phyloP scores from a whole-genome alignment of 2,113 vertebrate species.

The Dendrocopos noguchii region DNA sequence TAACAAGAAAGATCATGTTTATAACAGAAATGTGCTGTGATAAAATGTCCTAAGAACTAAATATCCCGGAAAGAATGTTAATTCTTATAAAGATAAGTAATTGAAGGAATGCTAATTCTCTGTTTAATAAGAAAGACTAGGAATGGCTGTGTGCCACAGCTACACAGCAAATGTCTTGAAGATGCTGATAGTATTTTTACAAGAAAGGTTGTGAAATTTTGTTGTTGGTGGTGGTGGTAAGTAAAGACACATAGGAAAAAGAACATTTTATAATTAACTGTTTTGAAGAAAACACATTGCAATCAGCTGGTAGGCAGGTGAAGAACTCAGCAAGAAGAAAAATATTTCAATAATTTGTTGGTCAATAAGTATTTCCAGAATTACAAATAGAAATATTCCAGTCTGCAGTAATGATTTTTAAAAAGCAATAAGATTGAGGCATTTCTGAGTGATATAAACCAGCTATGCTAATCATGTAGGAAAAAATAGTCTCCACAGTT shows the following conservation, averaged over 20 bases:
- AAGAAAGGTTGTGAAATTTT: neutral
- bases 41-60: slow-evolving; percentile 64
- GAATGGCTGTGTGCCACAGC: slow-evolving; percentile 28
- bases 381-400: neutral
- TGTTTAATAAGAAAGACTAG: slow-evolving; percentile 49
- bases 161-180: neutral
- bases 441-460: neutral
- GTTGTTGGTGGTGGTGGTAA: neutral
- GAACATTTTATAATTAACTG: neutral
- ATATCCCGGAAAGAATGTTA: slow-evolving; percentile 77
- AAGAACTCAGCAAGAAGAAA: neutral
- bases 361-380: neutral
- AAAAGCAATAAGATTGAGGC: neutral
- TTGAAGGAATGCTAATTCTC: slow-evolving; percentile 67
- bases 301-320: neutral
- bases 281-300: neutral
- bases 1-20: slow-evolving; percentile 72
- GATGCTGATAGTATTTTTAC: neutral
- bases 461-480: neutral
- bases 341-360: neutral
- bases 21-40: slow-evolving; percentile 59
- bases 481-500: neutral
- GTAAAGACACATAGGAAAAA: neutral
- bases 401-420: neutral
- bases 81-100: slow-evolving; percentile 69